Conservation (phyloP, 2,797 vertebrate genomes). For the Synaphobranchus kaupii region DNA sequence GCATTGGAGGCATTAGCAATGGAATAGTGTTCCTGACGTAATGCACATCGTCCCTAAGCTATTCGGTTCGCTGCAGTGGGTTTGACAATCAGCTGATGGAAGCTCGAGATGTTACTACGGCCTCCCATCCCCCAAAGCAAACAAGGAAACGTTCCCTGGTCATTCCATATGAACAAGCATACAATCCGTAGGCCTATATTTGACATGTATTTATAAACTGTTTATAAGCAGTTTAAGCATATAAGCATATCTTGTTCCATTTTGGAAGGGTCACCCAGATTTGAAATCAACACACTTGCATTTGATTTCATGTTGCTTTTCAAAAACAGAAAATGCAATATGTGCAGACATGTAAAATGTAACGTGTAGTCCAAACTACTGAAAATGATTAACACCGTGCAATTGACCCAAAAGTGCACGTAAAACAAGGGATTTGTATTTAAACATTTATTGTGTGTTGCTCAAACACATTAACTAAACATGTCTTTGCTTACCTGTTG, state of each 20-base stretch:
- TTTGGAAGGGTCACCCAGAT: neutral
- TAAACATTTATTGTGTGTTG: neutral
- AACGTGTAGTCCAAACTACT: neutral
- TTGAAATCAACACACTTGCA: neutral
- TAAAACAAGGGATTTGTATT: neutral
- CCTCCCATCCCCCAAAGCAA: slow-evolving; percentile 40
- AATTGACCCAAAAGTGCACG: neutral
- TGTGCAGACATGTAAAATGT: neutral
- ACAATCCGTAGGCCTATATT: neutral
- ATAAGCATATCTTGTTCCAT: neutral
- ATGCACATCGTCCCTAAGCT: slow-evolving; percentile 54
- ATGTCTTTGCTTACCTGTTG: slow-evolving; percentile 71
- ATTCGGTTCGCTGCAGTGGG: slow-evolving; percentile 56
- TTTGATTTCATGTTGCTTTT: neutral
- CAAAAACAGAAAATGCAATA: neutral
- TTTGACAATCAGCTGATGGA: slow-evolving; percentile 78
- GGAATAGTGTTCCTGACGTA: neutral
- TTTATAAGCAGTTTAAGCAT: neutral
- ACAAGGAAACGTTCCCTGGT: neutral
- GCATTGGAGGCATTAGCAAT: too few species aligned
- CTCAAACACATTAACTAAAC: neutral
- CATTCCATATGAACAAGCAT: neutral
- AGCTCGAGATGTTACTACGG: slow-evolving; percentile 42
- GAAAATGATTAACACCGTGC: neutral
- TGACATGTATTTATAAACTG: neutral